phyloP scores from a whole-genome alignment of 1,140 invertebrate genomes.

The Pristionchus pacificus region DNA sequence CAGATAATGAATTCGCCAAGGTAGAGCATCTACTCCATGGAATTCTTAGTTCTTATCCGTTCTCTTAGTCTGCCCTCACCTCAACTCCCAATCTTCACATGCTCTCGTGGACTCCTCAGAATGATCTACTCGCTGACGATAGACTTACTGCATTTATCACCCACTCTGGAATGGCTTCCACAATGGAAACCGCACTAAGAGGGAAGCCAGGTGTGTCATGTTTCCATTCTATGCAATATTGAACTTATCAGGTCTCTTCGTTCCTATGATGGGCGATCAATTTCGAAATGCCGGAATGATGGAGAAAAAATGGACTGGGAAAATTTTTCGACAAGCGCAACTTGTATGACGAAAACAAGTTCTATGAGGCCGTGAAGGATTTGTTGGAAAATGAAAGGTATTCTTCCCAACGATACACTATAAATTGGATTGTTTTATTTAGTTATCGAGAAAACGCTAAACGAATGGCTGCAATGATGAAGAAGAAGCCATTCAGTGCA shows the following conservation, averaged over 20 bases:
- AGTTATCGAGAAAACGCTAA: constrained; percentile 4
- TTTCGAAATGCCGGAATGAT: constrained; percentile 17
- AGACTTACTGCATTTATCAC: constrained; percentile 16
- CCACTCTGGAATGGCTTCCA: constrained; percentile 13
- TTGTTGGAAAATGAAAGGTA: constrained; percentile 6
- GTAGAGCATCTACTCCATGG: too few species aligned
- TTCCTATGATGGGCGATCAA: constrained; percentile 12
- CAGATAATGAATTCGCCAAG: too few species aligned
- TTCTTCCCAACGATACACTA: too few species aligned
- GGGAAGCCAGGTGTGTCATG: constrained; percentile 7
- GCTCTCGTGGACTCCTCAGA: constrained; percentile 13
- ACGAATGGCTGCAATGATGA: constrained; percentile 1
- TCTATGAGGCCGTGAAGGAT: not conserved
- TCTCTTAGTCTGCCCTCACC: too few species aligned
- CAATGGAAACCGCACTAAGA: constrained; percentile 13
- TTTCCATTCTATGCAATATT: not conserved
- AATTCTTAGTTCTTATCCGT: too few species aligned
- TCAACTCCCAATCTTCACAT: constrained; percentile 10
- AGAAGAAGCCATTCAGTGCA: constrained; percentile 3
- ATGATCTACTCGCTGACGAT: constrained; percentile 16
- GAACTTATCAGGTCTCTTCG: not conserved
- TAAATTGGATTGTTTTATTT: too few species aligned
- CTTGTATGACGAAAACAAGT: not conserved
- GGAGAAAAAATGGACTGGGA: not conserved
- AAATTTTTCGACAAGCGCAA: not conserved